Percentiles rank a stretch among this genome's conserved stretches.
phyloP scores from a whole-genome alignment of 2,888 invertebrate genomes.

The Gandaritis pyraliata region DNA sequence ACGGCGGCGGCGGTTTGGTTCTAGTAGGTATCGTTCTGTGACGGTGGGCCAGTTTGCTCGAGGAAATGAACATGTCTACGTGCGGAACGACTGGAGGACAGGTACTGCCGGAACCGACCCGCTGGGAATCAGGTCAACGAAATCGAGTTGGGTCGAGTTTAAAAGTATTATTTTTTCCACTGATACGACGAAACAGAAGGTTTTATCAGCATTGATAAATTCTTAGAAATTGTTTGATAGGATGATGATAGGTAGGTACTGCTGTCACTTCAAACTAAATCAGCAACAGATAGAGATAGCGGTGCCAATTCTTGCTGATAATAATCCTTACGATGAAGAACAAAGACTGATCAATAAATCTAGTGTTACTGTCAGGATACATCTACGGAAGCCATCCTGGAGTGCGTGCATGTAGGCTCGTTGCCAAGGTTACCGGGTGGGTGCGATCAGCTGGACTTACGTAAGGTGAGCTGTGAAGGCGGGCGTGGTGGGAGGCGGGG shows the following conservation, averaged over 20 bases:
- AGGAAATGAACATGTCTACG: constrained; percentile 64
- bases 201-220: neutral
- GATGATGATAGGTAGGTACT: neutral
- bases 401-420: constrained; percentile 68
- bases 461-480: constrained; percentile 70
- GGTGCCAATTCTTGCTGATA: constrained; percentile 10
- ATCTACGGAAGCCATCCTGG: constrained; percentile 46
- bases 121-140: constrained; percentile 47
- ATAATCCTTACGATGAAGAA: constrained; percentile 4
- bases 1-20: neutral
- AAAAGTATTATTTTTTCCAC: constrained; percentile 16
- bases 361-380: constrained; percentile 13
- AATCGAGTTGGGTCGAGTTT: constrained; percentile 27
- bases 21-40: constrained; percentile 27
- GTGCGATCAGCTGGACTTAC: constrained; percentile 83
- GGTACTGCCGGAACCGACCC: constrained; percentile 46
- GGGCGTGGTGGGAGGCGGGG: constrained; percentile 52
- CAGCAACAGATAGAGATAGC: constrained; percentile 7
- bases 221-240: constrained; percentile 7
- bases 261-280: constrained; percentile 19
- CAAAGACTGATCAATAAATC: constrained; percentile 10
- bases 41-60: constrained; percentile 43
- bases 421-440: constrained; percentile 81
- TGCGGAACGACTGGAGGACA: constrained; percentile 46
- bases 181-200: neutral